Percentiles rank a stretch among this genome's conserved stretches.
Conservation (phyloP, 2,888 invertebrate species). For the Chymomyza fuscimana region DNA sequence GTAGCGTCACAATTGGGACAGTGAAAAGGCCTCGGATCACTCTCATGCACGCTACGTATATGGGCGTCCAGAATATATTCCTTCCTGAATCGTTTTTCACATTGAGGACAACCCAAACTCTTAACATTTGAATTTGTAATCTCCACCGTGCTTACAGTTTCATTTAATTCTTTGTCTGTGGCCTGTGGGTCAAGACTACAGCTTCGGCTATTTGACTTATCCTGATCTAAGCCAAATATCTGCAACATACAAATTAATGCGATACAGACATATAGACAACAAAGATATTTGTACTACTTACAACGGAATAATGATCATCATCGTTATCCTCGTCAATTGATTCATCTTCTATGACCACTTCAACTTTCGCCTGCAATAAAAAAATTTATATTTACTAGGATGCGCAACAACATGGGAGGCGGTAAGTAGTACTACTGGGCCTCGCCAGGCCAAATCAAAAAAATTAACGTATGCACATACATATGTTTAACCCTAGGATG, state of each 20-base stretch:
- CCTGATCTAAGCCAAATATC: slow-evolving; percentile 2
- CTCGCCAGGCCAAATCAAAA: too few relatives aligned
- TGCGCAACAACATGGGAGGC: too few relatives aligned
- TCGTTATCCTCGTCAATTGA: slow-evolving; percentile 39
- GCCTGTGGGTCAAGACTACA: too few relatives aligned
- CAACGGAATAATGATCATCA: too few relatives aligned
- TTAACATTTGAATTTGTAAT: slow-evolving; percentile 38
- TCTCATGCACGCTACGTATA: slow-evolving; percentile 69
- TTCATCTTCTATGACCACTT: slow-evolving; percentile 44
- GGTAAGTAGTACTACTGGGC: too few relatives aligned
- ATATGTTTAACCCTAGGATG: too few relatives aligned
- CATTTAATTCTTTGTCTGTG: slow-evolving; percentile 13
- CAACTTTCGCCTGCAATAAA: slow-evolving; percentile 6
- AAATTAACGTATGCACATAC: too few relatives aligned
- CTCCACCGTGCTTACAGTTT: slow-evolving; percentile 26
- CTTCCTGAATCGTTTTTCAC: slow-evolving; percentile 72
- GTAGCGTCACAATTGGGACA: slow-evolving; percentile 66
- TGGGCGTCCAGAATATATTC: slow-evolving; percentile 73
- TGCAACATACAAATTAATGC: too few relatives aligned
- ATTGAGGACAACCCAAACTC: slow-evolving; percentile 46
- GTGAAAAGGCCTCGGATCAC: slow-evolving; percentile 70
- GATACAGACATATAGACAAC: background rate
- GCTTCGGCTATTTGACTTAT: slow-evolving; percentile 1
- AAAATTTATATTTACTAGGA: background rate
- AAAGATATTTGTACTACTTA: too few relatives aligned